Evolutionary conservation across 1,140 invertebrate species (phyloP).

Genomic region (Apolygus lucorum): DNA sequence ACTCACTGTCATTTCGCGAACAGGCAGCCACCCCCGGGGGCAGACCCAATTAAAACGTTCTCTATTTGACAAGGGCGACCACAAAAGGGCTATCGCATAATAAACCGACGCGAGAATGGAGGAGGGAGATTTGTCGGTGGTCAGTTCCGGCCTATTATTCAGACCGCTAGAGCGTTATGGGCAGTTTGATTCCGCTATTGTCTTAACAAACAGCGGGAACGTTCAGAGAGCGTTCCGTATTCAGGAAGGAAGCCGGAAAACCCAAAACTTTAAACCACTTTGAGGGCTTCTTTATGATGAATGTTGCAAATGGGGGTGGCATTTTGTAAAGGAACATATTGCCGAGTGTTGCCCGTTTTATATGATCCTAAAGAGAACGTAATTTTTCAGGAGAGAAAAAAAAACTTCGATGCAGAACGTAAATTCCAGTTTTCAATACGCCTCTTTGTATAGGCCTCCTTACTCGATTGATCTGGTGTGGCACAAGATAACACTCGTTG

Average conservation of each 20-base stretch:
- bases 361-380: too few relatives aligned
- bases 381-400: too few relatives aligned
- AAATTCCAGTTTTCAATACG: too few relatives aligned
- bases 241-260: slow-evolving; percentile 11
- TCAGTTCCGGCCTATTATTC: slow-evolving; percentile 12
- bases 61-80: not conserved
- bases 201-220: slow-evolving; percentile 1
- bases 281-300: too few relatives aligned
- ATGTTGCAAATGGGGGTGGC: too few relatives aligned
- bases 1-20: slow-evolving; percentile 6
- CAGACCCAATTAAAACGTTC: slow-evolving; percentile 3
- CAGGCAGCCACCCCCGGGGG: not conserved
- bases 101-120: not conserved
- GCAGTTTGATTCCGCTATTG: not conserved
- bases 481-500: too few relatives aligned
- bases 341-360: too few relatives aligned
- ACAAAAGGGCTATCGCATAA: slow-evolving; percentile 7
- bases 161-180: slow-evolving; percentile 5
- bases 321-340: too few relatives aligned
- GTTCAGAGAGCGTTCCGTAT: not conserved
- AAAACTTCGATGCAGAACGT: too few relatives aligned
- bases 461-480: too few relatives aligned
- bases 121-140: not conserved
- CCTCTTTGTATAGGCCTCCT: too few relatives aligned
- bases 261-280: too few relatives aligned